Conservation (phyloP, 2,797 vertebrate genomes). For the Enteromius paludinosus region DNA sequence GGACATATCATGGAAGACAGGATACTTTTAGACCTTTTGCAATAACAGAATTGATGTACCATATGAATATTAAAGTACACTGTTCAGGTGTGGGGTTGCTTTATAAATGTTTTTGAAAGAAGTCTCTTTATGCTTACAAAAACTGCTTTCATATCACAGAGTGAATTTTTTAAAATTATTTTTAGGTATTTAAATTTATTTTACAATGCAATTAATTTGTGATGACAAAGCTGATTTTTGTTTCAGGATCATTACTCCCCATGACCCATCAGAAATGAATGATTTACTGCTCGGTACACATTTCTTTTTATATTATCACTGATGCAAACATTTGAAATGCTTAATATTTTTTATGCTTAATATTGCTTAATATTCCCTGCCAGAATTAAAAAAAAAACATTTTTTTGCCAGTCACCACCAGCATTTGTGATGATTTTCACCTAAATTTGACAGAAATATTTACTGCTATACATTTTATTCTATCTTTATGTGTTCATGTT, state of each 20-base stretch:
- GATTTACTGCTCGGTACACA: background rate
- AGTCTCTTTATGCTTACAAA: background rate
- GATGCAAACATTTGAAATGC: background rate
- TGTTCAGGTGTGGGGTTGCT: background rate
- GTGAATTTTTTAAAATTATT: too few relatives aligned
- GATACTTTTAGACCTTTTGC: background rate
- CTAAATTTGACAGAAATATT: too few relatives aligned
- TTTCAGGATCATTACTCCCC: background rate
- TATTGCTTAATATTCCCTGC: too few relatives aligned
- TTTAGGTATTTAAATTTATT: background rate
- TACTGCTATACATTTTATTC: too few relatives aligned
- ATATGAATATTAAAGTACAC: slow-evolving; percentile 1
- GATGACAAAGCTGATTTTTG: background rate
- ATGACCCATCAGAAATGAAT: background rate
- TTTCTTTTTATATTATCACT: background rate
- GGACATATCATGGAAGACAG: slow-evolving; percentile 12
- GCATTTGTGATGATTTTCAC: too few relatives aligned
- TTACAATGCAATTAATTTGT: background rate
- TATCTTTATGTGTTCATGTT: too few relatives aligned
- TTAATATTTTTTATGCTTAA: background rate
- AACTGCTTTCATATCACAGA: background rate
- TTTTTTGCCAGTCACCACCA: too few relatives aligned
- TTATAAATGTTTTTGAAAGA: background rate
- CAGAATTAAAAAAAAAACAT: too few relatives aligned
- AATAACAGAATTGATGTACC: background rate